Conservation (phyloP, 2,113 vertebrate species). For the Mustelus asterias region DNA sequence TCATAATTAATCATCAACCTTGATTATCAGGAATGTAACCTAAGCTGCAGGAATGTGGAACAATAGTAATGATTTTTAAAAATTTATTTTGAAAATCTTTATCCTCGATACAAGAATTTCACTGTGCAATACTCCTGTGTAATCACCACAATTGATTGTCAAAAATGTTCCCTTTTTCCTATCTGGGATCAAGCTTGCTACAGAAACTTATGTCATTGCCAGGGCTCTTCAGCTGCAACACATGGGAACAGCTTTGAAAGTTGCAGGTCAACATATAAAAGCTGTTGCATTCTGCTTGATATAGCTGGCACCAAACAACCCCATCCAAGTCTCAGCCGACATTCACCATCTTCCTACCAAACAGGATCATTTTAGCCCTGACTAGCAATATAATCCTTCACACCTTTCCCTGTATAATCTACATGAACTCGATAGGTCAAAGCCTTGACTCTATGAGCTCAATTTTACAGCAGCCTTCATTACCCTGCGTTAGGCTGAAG, state of each 20-base stretch:
- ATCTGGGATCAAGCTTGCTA: neutral
- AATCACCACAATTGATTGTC: neutral
- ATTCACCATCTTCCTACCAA: neutral
- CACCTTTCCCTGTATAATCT: neutral
- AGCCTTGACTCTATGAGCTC: neutral
- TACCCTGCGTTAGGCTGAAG: too few species aligned
- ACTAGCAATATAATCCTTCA: neutral
- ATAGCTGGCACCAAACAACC: neutral
- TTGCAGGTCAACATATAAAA: neutral
- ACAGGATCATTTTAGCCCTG: neutral
- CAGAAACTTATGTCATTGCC: neutral
- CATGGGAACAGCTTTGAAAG: neutral
- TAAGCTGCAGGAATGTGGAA: neutral
- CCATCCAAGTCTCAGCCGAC: neutral
- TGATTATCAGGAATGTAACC: neutral
- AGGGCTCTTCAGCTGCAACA: neutral
- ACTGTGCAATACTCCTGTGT: too few species aligned
- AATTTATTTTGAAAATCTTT: neutral
- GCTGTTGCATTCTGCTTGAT: neutral
- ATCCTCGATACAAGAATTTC: neutral
- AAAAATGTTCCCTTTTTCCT: neutral
- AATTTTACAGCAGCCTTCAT: too few species aligned
- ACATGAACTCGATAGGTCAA: neutral
- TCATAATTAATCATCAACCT: neutral
- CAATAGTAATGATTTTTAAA: neutral